Base-by-base conservation (phyloP, 1,140 invertebrate genomes). In the Bradynema listronoti region DNA sequence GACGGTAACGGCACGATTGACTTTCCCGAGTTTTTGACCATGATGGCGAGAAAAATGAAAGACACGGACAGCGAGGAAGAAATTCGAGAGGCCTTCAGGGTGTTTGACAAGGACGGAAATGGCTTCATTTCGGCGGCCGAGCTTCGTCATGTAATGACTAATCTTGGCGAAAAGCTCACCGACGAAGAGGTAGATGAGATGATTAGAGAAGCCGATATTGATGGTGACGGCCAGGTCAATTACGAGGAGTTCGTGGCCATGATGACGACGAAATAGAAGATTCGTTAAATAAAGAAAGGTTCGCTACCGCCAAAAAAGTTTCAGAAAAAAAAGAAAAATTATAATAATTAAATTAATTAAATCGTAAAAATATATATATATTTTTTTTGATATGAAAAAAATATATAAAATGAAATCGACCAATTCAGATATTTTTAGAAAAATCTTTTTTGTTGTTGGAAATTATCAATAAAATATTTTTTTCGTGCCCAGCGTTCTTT, bases 1-100 rank as follows among this genome's bases (percentile, higher is more conserved):
- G 94, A 98, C 81, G 92, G 93, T 76, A 95, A 94, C 81, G 92
- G 92, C 70, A 95, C 92, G 77, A 96, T 96, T 83, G 92, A 96
- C 82, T 96, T 96, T 82, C 91, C 91, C 70, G 91, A 96, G 83
- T 96, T 96, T 83, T 84, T 96, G 66, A 93, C 91, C 76, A 96
- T 97, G 89, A 96, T 96, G 90, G 91, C 91, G 19, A 56, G 56
- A n/a, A 95, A 95, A 85, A 96, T 95, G 90, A 94, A 94, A 81
- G 91, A 96, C 82, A 94, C 90, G 63, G 91, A 95, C 82, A 91
- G 88, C 81, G 91, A 96, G 84, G 91, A 96, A 81, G 93, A 97
- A 81, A 95, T 95, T 79, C 86, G 90, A 80, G 91, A 96, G 83
- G 91, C 91, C 62, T 97, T 97, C 86, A 87, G 91, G 83, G 91